Evolutionary conservation across 2,888 invertebrate species (phyloP), one percentile per base, ranked within the genome.

Genomic region (Melinaea menophilus): DNA sequence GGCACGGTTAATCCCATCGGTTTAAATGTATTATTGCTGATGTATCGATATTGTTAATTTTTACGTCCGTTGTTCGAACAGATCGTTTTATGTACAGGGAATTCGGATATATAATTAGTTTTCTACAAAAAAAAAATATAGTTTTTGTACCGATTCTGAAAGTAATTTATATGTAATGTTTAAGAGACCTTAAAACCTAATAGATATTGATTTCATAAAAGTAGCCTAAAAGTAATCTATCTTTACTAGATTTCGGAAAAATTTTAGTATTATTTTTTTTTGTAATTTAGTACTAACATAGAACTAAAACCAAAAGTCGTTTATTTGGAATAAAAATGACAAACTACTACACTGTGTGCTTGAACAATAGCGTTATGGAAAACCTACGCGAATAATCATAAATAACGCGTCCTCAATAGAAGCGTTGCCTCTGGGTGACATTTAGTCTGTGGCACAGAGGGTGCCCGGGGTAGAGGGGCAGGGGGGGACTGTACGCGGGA

Each of bases 401-500:
- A 51, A 51, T 51, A 51, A 31, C 51, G 51, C 51, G 31, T 31
- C 31, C 51, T 31, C 51, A 31, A 51, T 51, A 31, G 51, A 31
- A 51, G 51, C 51, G 31, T 51, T 51, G 51, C 51, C 51, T 51
- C 51, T 51, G 51, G 22, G 9, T 51, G 31, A 51, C 51, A 51
- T 51, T 31, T 51, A 51, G 51, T 31, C 51, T 51, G 51, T 51
- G 64, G 60, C 61, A 46, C 55, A 60, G 64, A 57, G 60, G 62
- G 59, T 47, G 61, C 59, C 59, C 80, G 77, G 77, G 73, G 75
- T 76, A 74, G 75, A 59, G 81, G 79, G 77, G 77, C 76, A 78
- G 79, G 79, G 79, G 73, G 71, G 76, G 81, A 78, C 80, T 73
- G 80, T 73, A 73, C 74, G 79, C 80, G 85, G 86, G 84, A 79